These are phyloP conservation scores for Drosophila persimilis DNA, from an alignment of 1,140 invertebrate genomes.

Conservation along the genomic window DNA sequence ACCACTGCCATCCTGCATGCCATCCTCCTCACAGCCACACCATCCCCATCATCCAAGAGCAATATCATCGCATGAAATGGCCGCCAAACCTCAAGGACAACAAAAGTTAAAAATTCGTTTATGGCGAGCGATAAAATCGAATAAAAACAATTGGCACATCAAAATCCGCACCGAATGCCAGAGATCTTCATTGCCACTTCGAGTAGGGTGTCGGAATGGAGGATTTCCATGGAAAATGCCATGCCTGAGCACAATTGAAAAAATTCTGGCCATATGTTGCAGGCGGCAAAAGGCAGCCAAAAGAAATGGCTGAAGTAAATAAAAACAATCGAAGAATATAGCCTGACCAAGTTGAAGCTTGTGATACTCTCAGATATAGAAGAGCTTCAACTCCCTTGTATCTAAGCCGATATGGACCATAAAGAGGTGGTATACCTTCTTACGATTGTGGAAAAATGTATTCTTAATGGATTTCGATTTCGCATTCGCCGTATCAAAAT, in stretches of 20 bases:
- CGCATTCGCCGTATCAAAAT: no score
- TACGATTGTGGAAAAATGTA: no score
- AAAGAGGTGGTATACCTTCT: no score
- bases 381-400: no score
- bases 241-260: constrained; percentile 26
- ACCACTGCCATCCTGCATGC: background rate
- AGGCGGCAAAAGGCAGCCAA: constrained; percentile 38
- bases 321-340: constrained; percentile 41
- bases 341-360: background rate
- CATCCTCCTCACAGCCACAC: background rate
- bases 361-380: no score
- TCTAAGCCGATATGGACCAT: no score
- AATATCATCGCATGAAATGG: constrained; percentile 23
- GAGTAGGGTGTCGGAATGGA: background rate
- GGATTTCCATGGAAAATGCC: constrained; percentile 12
- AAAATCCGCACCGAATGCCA: constrained; percentile 47
- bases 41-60: constrained; percentile 12
- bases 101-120: constrained; percentile 77
- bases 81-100: constrained; percentile 56
- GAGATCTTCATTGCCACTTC: constrained; percentile 69
- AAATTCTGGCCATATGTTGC: constrained; percentile 62
- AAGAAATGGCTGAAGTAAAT: constrained; percentile 74
- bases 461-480: no score
- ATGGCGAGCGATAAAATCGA: constrained; percentile 74
- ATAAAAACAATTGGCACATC: constrained; percentile 82